These are phyloP conservation scores for Eriosoma lanigerum DNA, from an alignment of 1,140 invertebrate genomes.

Conservation along the genomic window DNA sequence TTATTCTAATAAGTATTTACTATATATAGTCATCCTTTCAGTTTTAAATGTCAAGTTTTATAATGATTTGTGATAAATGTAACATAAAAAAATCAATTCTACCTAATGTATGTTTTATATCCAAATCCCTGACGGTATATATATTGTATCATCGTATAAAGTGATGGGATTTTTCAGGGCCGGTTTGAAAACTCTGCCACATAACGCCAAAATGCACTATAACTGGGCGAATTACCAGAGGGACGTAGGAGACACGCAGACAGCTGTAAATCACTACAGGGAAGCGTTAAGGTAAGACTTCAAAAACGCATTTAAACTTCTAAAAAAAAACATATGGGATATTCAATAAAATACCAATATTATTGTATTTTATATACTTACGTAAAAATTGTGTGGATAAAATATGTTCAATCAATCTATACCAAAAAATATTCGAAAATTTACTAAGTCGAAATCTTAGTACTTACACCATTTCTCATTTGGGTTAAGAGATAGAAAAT, in stretches of 20 bases:
- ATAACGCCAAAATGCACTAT: conserved; percentile 90
- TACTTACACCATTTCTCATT: background rate
- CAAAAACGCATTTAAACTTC: conserved; percentile 46
- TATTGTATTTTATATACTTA: background rate
- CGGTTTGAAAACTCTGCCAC: conserved; percentile 74
- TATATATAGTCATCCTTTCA: background rate
- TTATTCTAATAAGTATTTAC: background rate
- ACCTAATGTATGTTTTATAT: conserved; percentile 10
- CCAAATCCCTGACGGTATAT: background rate
- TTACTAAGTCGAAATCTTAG: background rate
- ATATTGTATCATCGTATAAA: background rate
- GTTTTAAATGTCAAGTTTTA: background rate
- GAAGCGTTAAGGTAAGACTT: conserved; percentile 75
- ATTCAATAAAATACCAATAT: background rate
- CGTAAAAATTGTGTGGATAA: background rate
- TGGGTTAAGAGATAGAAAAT: background rate
- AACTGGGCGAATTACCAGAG: conserved; percentile 86
- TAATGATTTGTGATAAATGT: background rate
- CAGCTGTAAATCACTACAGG: conserved; percentile 77
- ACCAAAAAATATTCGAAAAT: background rate
- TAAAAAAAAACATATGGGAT: background rate
- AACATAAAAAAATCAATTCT: background rate
- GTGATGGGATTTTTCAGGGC: conserved; percentile 65
- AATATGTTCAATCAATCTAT: background rate
- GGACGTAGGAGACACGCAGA: conserved; percentile 68